Evolutionary conservation across 2,888 invertebrate species (phyloP), one percentile per base, ranked within the genome.

Genomic region (Endotricha flammealis): DNA sequence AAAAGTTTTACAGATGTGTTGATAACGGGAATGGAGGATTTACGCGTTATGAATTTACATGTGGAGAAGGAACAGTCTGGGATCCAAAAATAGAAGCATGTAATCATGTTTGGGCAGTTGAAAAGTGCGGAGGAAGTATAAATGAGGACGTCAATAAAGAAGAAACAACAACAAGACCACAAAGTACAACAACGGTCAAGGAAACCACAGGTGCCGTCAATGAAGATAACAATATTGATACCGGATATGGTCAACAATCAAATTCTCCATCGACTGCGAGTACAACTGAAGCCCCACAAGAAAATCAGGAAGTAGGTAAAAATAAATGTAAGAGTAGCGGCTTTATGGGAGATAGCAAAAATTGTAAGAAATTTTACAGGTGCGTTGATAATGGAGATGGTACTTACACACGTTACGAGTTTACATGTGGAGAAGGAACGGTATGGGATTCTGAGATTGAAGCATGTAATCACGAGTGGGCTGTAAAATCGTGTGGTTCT

Each of bases 1-100:
- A 87, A 41, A 92, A 91, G 64, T 95, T 94, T 77, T 93, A 93
- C 62, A 88, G 94, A 48, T 95, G 95, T 70, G 93, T 93, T 12
- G 80, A 87, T 39, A 87, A 89, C 57, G 90, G 89, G 0, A 75
- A 86, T 14, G 89, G 88, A 41, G 83, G 83, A 2, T 92, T 83
- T 52, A 90, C 76, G 29, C 91, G 89, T 70, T 91, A 92, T 62
- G 91, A 93, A 43, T 95, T 93, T 65, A 79, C 79, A 6, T 95
- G 95, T 67, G 92, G 91, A 1, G 88, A 80, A 25, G 90, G 89
- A 10, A 90, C 90, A 4, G 82, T 88, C 11, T 91, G 90, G 90
- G 90, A 91, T 67, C 67, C 82, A 41, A 69, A 62, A 29, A 69
- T 88, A 39, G 75, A 82, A 48, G 82, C 85, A 1, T 91, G 90